Percentiles rank a stretch among this genome's conserved stretches.
Evolutionary conservation across 2,888 invertebrate genomes (phyloP).

Genomic region (Harpalus rufipes): DNA sequence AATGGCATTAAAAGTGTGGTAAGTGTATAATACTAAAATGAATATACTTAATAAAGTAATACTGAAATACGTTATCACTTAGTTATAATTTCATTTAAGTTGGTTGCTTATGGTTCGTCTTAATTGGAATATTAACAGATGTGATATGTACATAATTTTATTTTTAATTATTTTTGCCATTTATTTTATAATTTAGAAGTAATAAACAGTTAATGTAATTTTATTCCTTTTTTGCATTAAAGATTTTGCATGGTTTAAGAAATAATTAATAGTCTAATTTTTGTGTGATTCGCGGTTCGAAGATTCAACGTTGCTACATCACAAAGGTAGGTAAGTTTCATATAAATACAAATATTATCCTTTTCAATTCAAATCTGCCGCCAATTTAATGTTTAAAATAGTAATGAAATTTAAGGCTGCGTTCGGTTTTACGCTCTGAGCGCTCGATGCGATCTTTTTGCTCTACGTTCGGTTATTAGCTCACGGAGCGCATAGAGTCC

Average conservation of each 20-base stretch:
- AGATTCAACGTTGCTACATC: constrained; percentile 10
- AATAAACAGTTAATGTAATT: constrained; percentile 11
- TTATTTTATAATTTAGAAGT: constrained; percentile 28
- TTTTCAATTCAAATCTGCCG: no score
- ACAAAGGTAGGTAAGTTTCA: constrained; percentile 26
- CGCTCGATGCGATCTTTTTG: no score
- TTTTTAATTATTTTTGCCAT: constrained; percentile 47
- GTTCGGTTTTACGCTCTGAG: no score
- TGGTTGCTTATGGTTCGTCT: constrained; percentile 4
- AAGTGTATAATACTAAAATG: constrained; percentile 63
- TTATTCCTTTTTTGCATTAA: constrained; percentile 21
- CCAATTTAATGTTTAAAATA: no score
- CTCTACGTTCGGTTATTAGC: no score
- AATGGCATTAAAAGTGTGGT: constrained; percentile 64
- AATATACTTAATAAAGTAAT: constrained; percentile 62
- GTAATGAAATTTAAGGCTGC: no score
- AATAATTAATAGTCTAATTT: background rate
- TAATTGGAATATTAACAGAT: constrained; percentile 25
- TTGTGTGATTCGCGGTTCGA: background rate
- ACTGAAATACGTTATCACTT: constrained; percentile 58
- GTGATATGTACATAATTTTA: constrained; percentile 46
- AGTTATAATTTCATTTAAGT: constrained; percentile 58
- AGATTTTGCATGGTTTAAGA: constrained; percentile 1
- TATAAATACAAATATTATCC: constrained; percentile 22
- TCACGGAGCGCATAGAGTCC: no score